Conservation (phyloP, 2,888 invertebrate species). For the Muscina levida region DNA sequence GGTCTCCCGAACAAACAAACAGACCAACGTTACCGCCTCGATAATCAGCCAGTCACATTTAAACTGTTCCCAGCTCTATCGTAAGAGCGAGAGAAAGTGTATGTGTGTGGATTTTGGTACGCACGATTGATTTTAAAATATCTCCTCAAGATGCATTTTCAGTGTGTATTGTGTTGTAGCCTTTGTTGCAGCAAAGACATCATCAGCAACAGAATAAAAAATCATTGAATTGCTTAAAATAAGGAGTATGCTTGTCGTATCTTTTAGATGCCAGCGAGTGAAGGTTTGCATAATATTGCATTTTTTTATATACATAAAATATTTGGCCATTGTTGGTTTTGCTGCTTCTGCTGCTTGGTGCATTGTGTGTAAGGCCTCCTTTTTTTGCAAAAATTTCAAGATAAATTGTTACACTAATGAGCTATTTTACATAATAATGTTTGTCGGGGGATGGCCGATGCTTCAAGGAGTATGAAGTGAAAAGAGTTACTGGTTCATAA, state of each 20-base stretch:
- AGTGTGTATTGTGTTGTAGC: constrained; percentile 25
- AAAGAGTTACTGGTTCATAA: too few relatives aligned
- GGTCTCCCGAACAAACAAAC: too few relatives aligned
- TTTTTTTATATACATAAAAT: constrained; percentile 39
- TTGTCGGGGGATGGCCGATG: constrained; percentile 23
- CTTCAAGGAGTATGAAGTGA: too few relatives aligned
- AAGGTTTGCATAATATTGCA: constrained; percentile 49
- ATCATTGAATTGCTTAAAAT: constrained; percentile 26
- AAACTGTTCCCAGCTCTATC: constrained; percentile 48
- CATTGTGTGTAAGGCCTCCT: too few relatives aligned
- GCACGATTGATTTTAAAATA: constrained; percentile 64
- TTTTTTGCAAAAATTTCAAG: constrained; percentile 35
- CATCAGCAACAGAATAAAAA: background rate
- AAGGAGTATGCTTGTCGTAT: constrained; percentile 26
- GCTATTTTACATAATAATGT: constrained; percentile 64
- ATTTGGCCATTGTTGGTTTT: constrained; percentile 56
- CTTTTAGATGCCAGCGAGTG: background rate
- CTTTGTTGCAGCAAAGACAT: constrained; percentile 9
- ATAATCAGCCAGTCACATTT: constrained; percentile 51
- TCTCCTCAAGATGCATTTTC: constrained; percentile 32
- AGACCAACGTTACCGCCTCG: constrained; percentile 50
- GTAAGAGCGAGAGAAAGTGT: too few relatives aligned
- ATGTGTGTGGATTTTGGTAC: constrained; percentile 40
- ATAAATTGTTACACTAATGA: constrained; percentile 66
- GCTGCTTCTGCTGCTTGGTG: constrained; percentile 2